Conservation (phyloP, 2,113 vertebrate genomes). For the Lasiurus cinereus region DNA sequence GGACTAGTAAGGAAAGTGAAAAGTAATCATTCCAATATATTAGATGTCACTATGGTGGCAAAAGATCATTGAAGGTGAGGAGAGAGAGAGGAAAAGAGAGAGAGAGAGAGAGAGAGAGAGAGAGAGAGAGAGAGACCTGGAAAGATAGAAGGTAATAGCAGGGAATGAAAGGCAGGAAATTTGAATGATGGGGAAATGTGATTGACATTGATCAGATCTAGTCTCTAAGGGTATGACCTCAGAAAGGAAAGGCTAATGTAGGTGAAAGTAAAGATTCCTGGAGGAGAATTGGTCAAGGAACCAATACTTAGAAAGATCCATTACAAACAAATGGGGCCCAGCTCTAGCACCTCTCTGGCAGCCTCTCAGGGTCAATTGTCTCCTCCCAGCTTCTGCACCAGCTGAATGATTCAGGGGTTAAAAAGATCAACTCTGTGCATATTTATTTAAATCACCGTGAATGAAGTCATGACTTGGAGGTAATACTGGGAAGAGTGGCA, state of each 20-base stretch:
- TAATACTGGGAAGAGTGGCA: background rate
- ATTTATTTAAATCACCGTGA: background rate
- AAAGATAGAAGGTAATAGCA: background rate
- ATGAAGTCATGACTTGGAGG: background rate
- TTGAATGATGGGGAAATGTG: background rate
- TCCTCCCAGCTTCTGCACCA: conserved; percentile 86
- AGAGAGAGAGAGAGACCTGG: background rate
- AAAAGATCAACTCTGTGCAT: background rate
- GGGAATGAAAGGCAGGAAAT: background rate
- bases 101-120: no score
- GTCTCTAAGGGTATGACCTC: background rate
- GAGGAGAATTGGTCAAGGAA: background rate
- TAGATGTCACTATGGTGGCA: background rate
- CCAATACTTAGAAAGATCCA: conserved; percentile 86
- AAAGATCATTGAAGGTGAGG: background rate
- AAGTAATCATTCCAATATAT: background rate
- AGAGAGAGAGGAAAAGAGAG: no score
- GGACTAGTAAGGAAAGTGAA: background rate
- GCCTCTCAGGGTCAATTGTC: conserved; percentile 84
- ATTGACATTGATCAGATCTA: background rate
- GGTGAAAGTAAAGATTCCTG: background rate
- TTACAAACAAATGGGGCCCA: conserved; percentile 88
- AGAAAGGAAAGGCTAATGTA: background rate
- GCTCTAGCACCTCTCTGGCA: conserved; percentile 85
- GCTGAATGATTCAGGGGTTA: conserved; percentile 81